Evolutionary conservation across 1,140 invertebrate species (phyloP), one percentile per base, ranked within the genome.

Genomic region (Parasteatoda tepidariorum): DNA sequence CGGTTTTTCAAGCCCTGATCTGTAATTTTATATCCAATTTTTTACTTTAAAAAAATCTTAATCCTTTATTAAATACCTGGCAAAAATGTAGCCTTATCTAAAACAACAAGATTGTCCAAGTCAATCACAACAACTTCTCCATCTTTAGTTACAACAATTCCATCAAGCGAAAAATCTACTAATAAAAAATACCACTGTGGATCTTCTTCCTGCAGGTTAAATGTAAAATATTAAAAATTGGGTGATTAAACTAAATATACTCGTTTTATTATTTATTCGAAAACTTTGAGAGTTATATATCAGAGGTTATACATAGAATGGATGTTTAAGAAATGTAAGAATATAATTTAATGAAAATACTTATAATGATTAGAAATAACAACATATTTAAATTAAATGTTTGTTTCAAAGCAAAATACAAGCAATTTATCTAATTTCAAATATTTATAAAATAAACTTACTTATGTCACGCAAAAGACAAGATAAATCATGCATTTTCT

Each of bases 181-280:
- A 82, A 84, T 22, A 85, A 11, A 28, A 85, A 73, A 55, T 82
- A 84, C 85, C 85, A 85, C 11, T 85, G 68, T 26, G 85, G 81
- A 66, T 85, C 85, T 84, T 85, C 85, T 38, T 85, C 83, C 83
- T 84, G 38, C 38, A 71, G 48, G 34, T 38, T 24, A 70, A 48
- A 57, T 13, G 54, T 59, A 6, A 48, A 48, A 18, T 9, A 9
- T n/a, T n/a, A n/a, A n/a, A n/a, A n/a, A n/a, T n/a, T n/a, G n/a
- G n/a, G n/a, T n/a, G n/a, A n/a, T n/a, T n/a, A n/a, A n/a, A n/a
- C n/a, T n/a, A n/a, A n/a, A n/a, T n/a, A n/a, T n/a, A n/a, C n/a
- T n/a, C n/a, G n/a, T n/a, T n/a, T n/a, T n/a, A n/a, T 48, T 6
- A 48, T 48, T 48, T 48, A 48, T 9, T 48, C 41, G 7, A 48